phyloP scores from a whole-genome alignment of 1,140 invertebrate species.

The Drosophila subpulchrella region DNA sequence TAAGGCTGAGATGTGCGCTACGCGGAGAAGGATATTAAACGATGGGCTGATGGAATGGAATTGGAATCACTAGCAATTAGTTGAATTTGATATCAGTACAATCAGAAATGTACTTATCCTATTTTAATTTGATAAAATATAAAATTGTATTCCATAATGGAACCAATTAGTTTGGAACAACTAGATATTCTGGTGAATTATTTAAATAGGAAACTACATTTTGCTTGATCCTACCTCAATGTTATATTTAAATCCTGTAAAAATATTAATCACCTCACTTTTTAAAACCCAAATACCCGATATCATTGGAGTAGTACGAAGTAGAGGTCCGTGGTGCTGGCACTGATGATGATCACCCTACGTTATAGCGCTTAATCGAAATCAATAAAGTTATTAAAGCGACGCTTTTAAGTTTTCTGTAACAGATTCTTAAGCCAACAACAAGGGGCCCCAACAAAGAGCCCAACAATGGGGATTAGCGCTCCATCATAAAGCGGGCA shows the following conservation, averaged over 20 bases:
- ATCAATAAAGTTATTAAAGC: conserved; percentile 83
- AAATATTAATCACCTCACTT: too few relatives aligned
- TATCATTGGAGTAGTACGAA: too few relatives aligned
- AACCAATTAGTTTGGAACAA: too few relatives aligned
- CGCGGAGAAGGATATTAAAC: not conserved
- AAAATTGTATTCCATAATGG: too few relatives aligned
- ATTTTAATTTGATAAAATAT: too few relatives aligned
- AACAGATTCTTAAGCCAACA: conserved; percentile 81
- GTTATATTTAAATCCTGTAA: too few relatives aligned
- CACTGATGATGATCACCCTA: conserved; percentile 39
- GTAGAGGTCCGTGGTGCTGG: not conserved
- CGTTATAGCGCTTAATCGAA: conserved; percentile 81
- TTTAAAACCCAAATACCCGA: conserved; percentile 15
- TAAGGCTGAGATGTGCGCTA: conserved; percentile 4
- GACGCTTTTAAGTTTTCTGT: conserved; percentile 82
- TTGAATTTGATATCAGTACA: too few relatives aligned
- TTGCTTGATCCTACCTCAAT: too few relatives aligned
- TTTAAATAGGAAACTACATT: too few relatives aligned
- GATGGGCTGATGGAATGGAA: not conserved
- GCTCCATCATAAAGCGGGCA: conserved; percentile 30
- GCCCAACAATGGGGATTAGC: conserved; percentile 52
- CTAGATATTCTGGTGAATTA: too few relatives aligned
- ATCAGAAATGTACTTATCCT: too few relatives aligned
- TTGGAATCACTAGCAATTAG: too few relatives aligned
- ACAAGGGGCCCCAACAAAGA: conserved; percentile 64